Evolutionary conservation across 1,140 invertebrate genomes (phyloP), one percentile per base, ranked within the genome.

Genomic region (Leptopilina boulardi): DNA sequence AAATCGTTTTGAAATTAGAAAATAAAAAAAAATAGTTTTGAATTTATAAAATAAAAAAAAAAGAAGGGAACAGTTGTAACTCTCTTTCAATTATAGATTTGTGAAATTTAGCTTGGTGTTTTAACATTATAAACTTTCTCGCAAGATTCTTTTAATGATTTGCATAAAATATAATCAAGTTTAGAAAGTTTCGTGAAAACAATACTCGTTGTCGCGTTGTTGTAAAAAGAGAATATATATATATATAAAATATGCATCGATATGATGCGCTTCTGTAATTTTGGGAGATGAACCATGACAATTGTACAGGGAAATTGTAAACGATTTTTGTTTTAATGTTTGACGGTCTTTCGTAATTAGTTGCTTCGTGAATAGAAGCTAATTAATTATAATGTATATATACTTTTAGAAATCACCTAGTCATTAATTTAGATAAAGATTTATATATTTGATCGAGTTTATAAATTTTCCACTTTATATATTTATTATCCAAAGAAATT

Each of bases 151-250:
- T 34, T 34, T 13, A 30, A 66, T 23, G 79, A 83, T 83, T 83
- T 83, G 82, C 82, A 83, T 83, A 79, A 59, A 78, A n/a, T n/a
- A n/a, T n/a, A 47, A 47, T 47, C 75, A 73, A 78, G 74, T 81
- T 81, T 83, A 77, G 82, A 83, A 83, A 83, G 82, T 81, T 77
- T 77, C 42, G 59, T 81, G 80, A 80, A 83, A 85, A 80, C 80
- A 77, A 70, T 74, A 66, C 74, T 72, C 41, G 70, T 80, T 79
- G 82, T 79, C n/a, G n/a, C n/a, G 30, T 2, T 34, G 30, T 34
- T 34, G 6, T 34, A 34, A 34, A 82, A 82, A 81, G 74, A 74
- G 78, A 77, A 77, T 77, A 80, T n/a, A n/a, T n/a, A n/a, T n/a
- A n/a, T n/a, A n/a, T n/a, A n/a, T 83, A 82, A 78, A 81, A 84